phyloP scores from a whole-genome alignment of 1,140 invertebrate species.

The Scaptomyza hsui region DNA sequence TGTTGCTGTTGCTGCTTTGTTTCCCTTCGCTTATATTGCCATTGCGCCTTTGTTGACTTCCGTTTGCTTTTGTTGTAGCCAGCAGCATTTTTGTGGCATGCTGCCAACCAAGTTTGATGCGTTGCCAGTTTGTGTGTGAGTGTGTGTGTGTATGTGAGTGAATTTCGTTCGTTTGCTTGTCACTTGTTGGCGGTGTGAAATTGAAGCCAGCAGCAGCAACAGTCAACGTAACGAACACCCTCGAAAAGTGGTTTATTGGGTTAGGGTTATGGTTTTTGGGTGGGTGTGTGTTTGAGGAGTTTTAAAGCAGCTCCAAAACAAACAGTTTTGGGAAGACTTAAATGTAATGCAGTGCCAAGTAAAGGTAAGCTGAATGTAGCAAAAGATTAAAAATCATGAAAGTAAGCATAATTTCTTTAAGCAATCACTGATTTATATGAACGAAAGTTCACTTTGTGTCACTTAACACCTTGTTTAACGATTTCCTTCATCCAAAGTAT shows the following conservation, averaged over 20 bases:
- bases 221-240: constrained; percentile 43
- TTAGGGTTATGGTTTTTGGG: constrained; percentile 55
- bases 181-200: constrained; percentile 78
- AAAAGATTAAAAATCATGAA: background rate
- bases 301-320: constrained; percentile 17
- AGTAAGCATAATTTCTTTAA: background rate
- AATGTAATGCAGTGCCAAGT: constrained; percentile 14
- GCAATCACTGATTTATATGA: too few species aligned
- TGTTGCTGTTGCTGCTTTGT: constrained; percentile 28
- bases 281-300: constrained; percentile 14
- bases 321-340: constrained; percentile 12
- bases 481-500: constrained; percentile 47
- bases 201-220: constrained; percentile 64
- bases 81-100: constrained; percentile 67
- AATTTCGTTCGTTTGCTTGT: constrained; percentile 55
- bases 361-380: constrained; percentile 5
- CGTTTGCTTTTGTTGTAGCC: constrained; percentile 46
- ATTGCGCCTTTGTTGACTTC: constrained; percentile 51
- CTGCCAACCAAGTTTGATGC: constrained; percentile 69
- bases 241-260: constrained; percentile 76
- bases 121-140: constrained; percentile 41
- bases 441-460: background rate
- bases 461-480: background rate
- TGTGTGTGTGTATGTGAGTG: constrained; percentile 19
- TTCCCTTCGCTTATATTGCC: constrained; percentile 38